These are phyloP conservation scores for Campoletis sonorensis DNA, from an alignment of 1,140 invertebrate genomes.

Conservation along the genomic window DNA sequence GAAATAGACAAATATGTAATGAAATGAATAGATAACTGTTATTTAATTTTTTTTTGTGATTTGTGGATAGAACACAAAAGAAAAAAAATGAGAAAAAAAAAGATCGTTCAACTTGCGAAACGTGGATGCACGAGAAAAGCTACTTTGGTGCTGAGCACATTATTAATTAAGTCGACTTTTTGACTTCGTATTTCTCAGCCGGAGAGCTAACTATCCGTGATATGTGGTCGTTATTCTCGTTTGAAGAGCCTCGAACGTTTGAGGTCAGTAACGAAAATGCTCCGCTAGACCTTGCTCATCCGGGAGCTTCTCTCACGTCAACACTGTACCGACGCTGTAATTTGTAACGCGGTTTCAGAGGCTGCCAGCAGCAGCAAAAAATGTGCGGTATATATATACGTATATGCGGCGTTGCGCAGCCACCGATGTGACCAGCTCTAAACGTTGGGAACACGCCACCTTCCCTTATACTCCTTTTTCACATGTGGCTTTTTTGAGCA, in stretches of 20 bases:
- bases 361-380: conserved; percentile 29
- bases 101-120: too few species aligned
- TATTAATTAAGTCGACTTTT: conserved; percentile 8
- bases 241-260: conserved; percentile 34
- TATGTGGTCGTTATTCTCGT: conserved; percentile 35
- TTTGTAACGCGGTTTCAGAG: conserved; percentile 61
- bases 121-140: not conserved
- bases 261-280: conserved; percentile 34
- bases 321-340: conserved; percentile 48
- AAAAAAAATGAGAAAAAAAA: too few species aligned
- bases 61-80: too few species aligned
- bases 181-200: conserved; percentile 5
- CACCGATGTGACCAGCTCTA: not conserved
- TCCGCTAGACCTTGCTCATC: conserved; percentile 14
- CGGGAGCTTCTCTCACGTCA: conserved; percentile 12
- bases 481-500: not conserved
- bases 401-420: not conserved
- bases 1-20: too few species aligned
- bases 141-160: not conserved
- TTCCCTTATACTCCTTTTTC: conserved; percentile 18
- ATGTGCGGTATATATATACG: not conserved
- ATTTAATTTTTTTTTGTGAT: too few species aligned
- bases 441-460: not conserved
- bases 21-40: too few species aligned
- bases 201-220: conserved; percentile 35